phyloP scores from a whole-genome alignment of 2,113 vertebrate species.

The Synodontis membranacea region DNA sequence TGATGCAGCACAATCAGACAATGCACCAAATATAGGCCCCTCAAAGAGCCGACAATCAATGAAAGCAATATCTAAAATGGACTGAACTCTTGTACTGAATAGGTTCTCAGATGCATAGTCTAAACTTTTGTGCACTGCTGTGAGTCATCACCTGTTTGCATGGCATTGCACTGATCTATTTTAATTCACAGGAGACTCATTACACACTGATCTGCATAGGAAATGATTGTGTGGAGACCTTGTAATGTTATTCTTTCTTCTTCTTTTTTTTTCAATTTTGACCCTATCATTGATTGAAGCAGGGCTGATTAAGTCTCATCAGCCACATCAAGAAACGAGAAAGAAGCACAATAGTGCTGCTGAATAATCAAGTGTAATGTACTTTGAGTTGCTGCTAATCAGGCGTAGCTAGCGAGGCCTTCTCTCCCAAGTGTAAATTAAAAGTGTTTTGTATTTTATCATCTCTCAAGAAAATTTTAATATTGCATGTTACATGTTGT shows the following conservation, averaged over 20 bases:
- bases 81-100: neutral
- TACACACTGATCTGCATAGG: slow-evolving; percentile 30
- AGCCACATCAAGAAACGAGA: slow-evolving; percentile 49
- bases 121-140: neutral
- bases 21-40: neutral
- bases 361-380: slow-evolving; percentile 46
- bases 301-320: slow-evolving; percentile 52
- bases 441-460: neutral
- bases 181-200: slow-evolving; percentile 34
- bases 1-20: slow-evolving; percentile 1
- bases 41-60: neutral
- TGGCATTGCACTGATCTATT: slow-evolving; percentile 9
- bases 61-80: neutral
- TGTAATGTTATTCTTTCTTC: slow-evolving; percentile 24
- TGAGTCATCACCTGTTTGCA: slow-evolving; percentile 23
- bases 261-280: slow-evolving; percentile 24
- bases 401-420: slow-evolving; percentile 17
- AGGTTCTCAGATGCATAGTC: neutral
- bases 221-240: slow-evolving; percentile 28
- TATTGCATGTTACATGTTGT: slow-evolving; percentile 9
- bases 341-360: slow-evolving; percentile 35
- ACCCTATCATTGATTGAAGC: slow-evolving; percentile 49
- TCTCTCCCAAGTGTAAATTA: slow-evolving; percentile 20
- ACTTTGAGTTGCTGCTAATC: slow-evolving; percentile 49
- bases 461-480: slow-evolving; percentile 6